Evolutionary conservation across 2,797 vertebrate genomes (phyloP).

Genomic region (Discoglossus pictus): DNA sequence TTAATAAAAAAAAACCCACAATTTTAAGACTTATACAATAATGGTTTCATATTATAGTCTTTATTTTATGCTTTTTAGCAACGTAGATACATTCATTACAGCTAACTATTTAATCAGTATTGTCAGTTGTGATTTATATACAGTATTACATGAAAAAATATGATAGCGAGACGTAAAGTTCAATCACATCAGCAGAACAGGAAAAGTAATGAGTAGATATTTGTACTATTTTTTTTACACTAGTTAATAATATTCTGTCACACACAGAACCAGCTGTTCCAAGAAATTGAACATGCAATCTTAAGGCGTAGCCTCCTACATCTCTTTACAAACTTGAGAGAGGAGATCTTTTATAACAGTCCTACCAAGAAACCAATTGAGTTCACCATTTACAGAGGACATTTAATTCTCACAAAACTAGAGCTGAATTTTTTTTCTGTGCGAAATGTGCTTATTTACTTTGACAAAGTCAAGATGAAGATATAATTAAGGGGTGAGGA

Average conservation of each 20-base stretch:
- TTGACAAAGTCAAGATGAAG: constrained; percentile 25
- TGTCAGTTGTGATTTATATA: constrained; percentile 4
- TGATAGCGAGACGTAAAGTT: constrained; percentile 22
- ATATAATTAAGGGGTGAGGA: constrained; percentile 35
- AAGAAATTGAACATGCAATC: constrained; percentile 34
- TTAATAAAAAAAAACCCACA: too few relatives aligned
- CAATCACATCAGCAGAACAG: constrained; percentile 36
- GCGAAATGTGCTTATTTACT: constrained; percentile 1
- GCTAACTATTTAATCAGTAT: constrained; percentile 25
- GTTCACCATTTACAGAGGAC: constrained; percentile 14
- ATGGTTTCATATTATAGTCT: constrained; percentile 1
- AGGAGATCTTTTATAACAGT: constrained; percentile 21
- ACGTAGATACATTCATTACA: not conserved
- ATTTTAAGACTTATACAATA: not conserved
- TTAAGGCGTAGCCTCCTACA: constrained; percentile 19
- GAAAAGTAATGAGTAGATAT: constrained; percentile 29
- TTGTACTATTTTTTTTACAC: constrained; percentile 31
- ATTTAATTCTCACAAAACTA: constrained; percentile 15
- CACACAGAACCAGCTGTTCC: constrained; percentile 29
- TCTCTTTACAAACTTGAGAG: constrained; percentile 36
- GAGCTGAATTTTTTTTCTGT: constrained; percentile 6
- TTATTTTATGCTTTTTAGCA: constrained; percentile 13
- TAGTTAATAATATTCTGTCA: constrained; percentile 29
- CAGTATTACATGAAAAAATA: too few relatives aligned
- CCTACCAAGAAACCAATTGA: constrained; percentile 15